A percentile compares a stretch with the other conserved stretches of the same genome.
phyloP scores from a whole-genome alignment of 2,888 invertebrate genomes.

The Heteropelma amictum region DNA sequence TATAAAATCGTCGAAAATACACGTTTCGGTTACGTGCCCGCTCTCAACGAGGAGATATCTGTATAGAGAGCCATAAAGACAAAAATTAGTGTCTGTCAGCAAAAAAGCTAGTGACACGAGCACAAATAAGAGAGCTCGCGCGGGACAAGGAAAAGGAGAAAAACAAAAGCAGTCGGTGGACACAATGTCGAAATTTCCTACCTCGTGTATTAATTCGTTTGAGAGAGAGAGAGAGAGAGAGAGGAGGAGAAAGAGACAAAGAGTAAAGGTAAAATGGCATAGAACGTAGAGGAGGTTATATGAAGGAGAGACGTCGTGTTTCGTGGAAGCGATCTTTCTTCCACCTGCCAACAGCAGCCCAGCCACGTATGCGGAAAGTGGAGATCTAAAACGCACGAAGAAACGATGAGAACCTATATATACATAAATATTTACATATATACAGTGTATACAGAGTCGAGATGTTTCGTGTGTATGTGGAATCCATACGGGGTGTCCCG shows the following conservation, averaged over 20 bases:
- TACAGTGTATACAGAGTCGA: not conserved
- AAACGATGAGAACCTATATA: conserved; percentile 6
- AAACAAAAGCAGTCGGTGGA: not conserved
- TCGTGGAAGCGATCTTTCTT: conserved; percentile 71
- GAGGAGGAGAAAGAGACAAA: too few relatives aligned
- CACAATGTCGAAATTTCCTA: conserved; percentile 9
- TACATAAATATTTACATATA: too few relatives aligned
- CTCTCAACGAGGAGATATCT: not conserved
- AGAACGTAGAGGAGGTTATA: not conserved
- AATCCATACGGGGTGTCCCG: conserved; percentile 65
- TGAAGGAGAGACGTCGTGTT: conserved; percentile 59
- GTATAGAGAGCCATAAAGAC: not conserved
- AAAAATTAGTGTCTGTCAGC: conserved; percentile 3
- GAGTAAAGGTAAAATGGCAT: too few relatives aligned
- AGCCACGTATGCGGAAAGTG: conserved; percentile 54
- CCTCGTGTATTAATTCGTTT: not conserved
- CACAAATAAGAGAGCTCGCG: not conserved
- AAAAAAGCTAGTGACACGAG: not conserved
- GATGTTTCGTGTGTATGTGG: conserved; percentile 33
- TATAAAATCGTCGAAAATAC: not conserved
- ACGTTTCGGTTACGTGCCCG: not conserved
- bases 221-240: not conserved
- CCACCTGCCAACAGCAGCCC: conserved; percentile 64
- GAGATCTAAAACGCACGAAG: conserved; percentile 40
- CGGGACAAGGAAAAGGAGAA: not conserved